Conservation (phyloP, 2,113 vertebrate species). For the Xyliphius kryptos region DNA sequence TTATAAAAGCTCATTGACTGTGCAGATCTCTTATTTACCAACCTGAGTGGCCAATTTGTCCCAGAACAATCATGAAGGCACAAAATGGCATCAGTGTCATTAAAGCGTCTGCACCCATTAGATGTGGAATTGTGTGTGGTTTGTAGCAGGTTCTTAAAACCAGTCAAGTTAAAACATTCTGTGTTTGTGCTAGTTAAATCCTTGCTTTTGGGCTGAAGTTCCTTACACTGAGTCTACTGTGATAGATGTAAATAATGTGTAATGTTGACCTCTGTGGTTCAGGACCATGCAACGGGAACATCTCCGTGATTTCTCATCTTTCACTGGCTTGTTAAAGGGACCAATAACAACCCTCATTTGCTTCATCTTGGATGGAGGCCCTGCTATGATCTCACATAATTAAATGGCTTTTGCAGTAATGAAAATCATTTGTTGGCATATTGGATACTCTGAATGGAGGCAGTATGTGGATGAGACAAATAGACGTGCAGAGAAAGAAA, state of each 20-base stretch:
- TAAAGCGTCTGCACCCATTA: slow-evolving; percentile 2
- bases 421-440: slow-evolving; percentile 1
- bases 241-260: slow-evolving; percentile 6
- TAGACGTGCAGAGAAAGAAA: neutral
- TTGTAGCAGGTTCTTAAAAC: slow-evolving; percentile 36
- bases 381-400: slow-evolving; percentile 7
- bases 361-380: slow-evolving; percentile 14
- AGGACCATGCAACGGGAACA: too few species aligned
- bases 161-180: slow-evolving; percentile 45
- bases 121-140: slow-evolving; percentile 14
- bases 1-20: slow-evolving; percentile 33
- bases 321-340: slow-evolving; percentile 19
- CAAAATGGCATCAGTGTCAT: slow-evolving; percentile 17
- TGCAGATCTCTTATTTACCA: slow-evolving; percentile 31
- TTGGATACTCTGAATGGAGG: slow-evolving; percentile 16
- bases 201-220: slow-evolving; percentile 31
- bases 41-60: slow-evolving; percentile 40
- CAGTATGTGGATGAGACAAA: neutral
- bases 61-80: slow-evolving; percentile 31
- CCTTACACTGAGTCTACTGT: slow-evolving; percentile 12
- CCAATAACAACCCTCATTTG: neutral
- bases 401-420: slow-evolving; percentile 2
- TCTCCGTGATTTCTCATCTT: slow-evolving; percentile 18
- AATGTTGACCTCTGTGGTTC: slow-evolving; percentile 19
- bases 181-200: slow-evolving; percentile 38